Base-by-base conservation (phyloP, 2,888 invertebrate genomes). In the Pammene fasciana region DNA sequence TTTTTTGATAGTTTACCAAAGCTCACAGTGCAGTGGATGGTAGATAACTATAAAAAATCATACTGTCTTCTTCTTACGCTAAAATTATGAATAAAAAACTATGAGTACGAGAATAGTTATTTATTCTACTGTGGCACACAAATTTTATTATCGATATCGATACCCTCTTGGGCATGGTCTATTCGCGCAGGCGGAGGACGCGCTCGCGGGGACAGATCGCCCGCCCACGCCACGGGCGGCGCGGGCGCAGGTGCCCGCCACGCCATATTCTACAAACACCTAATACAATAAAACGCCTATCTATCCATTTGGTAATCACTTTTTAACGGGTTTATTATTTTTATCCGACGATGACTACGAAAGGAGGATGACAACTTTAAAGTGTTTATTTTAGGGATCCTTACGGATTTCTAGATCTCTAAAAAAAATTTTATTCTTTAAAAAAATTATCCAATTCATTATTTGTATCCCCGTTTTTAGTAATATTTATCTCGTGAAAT, bases 171-270 rank as follows among this genome's bases (percentile, higher is more conserved):
- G 14, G 6, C 14, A n/a, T 6, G 14, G 43, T 4, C 43, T 43
- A 13, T 43, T 18, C 16, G 65, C 65, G 68, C 62, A 54, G 41
- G 65, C 70, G 67, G 65, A 70, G 72, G 75, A 73, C 72, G 72
- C 72, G 68, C 62, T 65, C 84, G 85, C 84, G 82, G 79, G 82
- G 84, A 84, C 83, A 81, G 81, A 83, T 78, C 78, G 78, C 77
- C 82, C 84, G 82, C 88, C 90, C 83, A 87, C 87, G 79, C 90
- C 83, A 87, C 87, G 79, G 72, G 43, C 75, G 79, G 85, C 85
- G 86, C 84, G 82, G 81, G 86, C 84, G 81, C 84, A 82, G 80
- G 82, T 82, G 80, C 64, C 71, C 75, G 70, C 75, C 54, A 64
- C 36, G 43, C 64, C 41, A 45, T 59, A 61, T 46, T 36, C 36